Percentiles rank a stretch among this genome's conserved stretches.
phyloP scores from a whole-genome alignment of 2,888 invertebrate species.

The Epiblema foenella region DNA sequence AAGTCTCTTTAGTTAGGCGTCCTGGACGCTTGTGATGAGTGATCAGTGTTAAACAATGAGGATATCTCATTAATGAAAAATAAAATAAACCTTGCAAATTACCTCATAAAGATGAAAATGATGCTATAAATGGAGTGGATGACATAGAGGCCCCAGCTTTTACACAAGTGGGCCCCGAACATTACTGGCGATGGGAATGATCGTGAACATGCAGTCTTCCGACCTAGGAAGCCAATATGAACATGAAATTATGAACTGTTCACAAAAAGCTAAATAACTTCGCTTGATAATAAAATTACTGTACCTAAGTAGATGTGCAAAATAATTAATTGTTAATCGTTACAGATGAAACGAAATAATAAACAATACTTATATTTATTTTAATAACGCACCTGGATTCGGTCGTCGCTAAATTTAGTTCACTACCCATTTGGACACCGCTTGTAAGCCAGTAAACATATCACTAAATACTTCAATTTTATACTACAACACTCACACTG shows the following conservation, averaged over 20 bases:
- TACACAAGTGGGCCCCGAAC: constrained; percentile 62
- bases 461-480: constrained; percentile 49
- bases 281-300: constrained; percentile 15
- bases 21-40: no score
- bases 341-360: constrained; percentile 47
- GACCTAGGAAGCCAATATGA: constrained; percentile 58
- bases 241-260: constrained; percentile 34
- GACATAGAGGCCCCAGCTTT: constrained; percentile 65
- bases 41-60: no score
- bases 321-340: constrained; percentile 55
- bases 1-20: neutral
- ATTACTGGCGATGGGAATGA: constrained; percentile 51
- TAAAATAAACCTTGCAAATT: constrained; percentile 51
- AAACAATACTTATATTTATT: constrained; percentile 35
- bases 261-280: constrained; percentile 1
- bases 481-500: constrained; percentile 14
- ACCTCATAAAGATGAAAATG: constrained; percentile 68
- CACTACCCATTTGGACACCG: constrained; percentile 77
- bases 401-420: constrained; percentile 67
- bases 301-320: constrained; percentile 25
- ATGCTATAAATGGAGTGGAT: constrained; percentile 67
- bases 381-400: constrained; percentile 66
- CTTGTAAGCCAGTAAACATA: constrained; percentile 76
- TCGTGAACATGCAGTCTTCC: constrained; percentile 49
- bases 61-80: neutral